Conservation (phyloP, 2,888 invertebrate genomes). For the Chrysina gloriosa region DNA sequence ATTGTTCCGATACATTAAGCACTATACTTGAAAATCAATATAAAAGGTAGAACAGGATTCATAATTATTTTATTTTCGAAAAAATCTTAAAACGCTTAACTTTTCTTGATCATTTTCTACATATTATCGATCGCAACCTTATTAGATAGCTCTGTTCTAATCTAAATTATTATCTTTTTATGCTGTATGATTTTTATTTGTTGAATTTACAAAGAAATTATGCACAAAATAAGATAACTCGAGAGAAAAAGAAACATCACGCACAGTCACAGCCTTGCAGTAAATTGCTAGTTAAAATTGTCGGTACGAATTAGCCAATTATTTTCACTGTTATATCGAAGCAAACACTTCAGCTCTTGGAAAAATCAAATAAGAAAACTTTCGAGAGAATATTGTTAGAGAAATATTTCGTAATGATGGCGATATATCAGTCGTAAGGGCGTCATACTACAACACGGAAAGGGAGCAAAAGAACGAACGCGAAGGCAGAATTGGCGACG, state of each 20-base stretch:
- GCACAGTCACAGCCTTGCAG: not conserved
- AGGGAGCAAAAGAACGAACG: not conserved
- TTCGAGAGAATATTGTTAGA: slow-evolving; percentile 16
- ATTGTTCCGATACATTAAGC: no score
- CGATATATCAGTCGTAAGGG: slow-evolving; percentile 20
- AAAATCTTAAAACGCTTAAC: no score
- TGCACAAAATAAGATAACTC: no score
- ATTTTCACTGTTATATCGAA: not conserved
- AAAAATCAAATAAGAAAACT: not conserved
- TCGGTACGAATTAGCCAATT: slow-evolving; percentile 20
- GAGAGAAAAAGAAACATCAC: not conserved
- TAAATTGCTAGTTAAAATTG: not conserved
- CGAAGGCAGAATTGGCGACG: not conserved
- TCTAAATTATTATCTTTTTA: no score
- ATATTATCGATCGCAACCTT: no score
- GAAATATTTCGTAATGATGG: slow-evolving; percentile 30
- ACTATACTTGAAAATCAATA: no score
- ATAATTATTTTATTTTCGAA: no score
- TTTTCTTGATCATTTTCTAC: no score
- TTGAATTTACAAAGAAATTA: no score
- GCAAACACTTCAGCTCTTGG: not conserved
- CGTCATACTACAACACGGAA: slow-evolving; percentile 5
- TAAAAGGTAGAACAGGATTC: no score
- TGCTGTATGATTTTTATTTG: no score
- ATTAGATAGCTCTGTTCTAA: no score